Evolutionary conservation across 2,113 vertebrate genomes (phyloP), one percentile per base, ranked within the genome.

Genomic region (Empidonax alnorum): DNA sequence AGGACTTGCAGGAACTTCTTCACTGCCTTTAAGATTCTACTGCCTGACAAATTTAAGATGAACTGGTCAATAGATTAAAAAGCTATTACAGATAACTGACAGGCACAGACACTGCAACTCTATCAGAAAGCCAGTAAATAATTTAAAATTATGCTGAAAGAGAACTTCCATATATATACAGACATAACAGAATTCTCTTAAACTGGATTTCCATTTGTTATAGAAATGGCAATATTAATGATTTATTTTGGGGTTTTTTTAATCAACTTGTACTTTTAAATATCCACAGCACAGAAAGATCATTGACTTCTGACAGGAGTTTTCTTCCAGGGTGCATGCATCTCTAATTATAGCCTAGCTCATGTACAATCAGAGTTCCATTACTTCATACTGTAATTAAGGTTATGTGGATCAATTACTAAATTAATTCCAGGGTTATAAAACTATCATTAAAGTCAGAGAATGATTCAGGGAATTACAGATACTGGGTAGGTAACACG

Each of bases 381-480:
- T 84, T 91, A 80, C 69, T 95, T 55, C 5, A 3, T 52, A 69
- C 19, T 75, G 52, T 55, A 90, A 89, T 90, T 78, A 89, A 84
- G 35, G 55, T 46, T 94, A 82, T 49, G 24, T 80, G 47, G 50
- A 90, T 89, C 68, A 84, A 90, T 84, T 89, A 94, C 49, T 66
- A 90, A 94, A 93, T 94, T 80, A 96, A 82, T 95, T 93, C 71
- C 73, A 87, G 44, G 12, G 17, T 58, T 94, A 90, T 52, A 86
- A 73, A 55, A 18, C 23, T 80, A 81, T 49, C 63, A 84, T 41
- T 87, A 33, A 71, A 90, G 31, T 56, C 28, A 65, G 53, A 90
- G 59, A 91, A 76, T 22, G 10, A 74, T 49, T 83, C 35, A 81
- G 25, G 12, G 67, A 83, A 76, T 86, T 72, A 81, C 21, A 76